Conservation (phyloP, 1,140 invertebrate genomes). For the Tetragnatha versicolor region DNA sequence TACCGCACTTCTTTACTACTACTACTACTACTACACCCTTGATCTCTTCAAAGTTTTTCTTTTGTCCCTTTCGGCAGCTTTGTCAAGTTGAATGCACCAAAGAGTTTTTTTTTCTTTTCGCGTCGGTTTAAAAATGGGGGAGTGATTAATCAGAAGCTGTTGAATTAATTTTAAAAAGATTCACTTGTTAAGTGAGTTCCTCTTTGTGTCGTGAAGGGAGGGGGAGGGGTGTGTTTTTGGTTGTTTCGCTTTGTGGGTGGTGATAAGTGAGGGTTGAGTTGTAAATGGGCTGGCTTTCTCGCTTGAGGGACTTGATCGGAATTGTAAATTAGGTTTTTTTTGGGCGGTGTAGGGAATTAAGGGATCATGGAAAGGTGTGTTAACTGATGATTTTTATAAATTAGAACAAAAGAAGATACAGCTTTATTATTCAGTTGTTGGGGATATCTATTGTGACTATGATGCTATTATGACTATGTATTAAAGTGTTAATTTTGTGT, state of each 20-base stretch:
- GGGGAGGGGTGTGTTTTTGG: background rate
- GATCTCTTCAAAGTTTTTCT: background rate
- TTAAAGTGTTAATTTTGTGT: too few species aligned
- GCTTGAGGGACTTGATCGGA: too few species aligned
- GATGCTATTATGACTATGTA: too few species aligned
- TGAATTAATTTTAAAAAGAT: conserved; percentile 30
- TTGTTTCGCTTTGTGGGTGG: background rate
- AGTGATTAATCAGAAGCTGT: conserved; percentile 32
- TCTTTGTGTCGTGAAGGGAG: background rate
- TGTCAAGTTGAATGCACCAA: background rate
- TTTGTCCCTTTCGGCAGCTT: background rate
- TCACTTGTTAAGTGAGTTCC: conserved; percentile 19
- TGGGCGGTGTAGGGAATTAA: too few species aligned
- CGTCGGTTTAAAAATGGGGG: conserved; percentile 11
- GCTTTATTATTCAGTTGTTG: too few species aligned
- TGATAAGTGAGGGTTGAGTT: background rate
- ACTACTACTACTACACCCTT: background rate
- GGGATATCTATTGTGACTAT: too few species aligned
- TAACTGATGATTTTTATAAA: too few species aligned
- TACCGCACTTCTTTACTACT: background rate
- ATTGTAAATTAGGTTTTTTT: too few species aligned
- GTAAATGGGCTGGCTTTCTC: background rate
- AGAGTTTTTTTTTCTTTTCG: conserved; percentile 3
- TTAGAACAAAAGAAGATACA: too few species aligned
- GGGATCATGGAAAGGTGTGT: too few species aligned